phyloP scores from a whole-genome alignment of 2,888 invertebrate species.

The Agrochola lota region DNA sequence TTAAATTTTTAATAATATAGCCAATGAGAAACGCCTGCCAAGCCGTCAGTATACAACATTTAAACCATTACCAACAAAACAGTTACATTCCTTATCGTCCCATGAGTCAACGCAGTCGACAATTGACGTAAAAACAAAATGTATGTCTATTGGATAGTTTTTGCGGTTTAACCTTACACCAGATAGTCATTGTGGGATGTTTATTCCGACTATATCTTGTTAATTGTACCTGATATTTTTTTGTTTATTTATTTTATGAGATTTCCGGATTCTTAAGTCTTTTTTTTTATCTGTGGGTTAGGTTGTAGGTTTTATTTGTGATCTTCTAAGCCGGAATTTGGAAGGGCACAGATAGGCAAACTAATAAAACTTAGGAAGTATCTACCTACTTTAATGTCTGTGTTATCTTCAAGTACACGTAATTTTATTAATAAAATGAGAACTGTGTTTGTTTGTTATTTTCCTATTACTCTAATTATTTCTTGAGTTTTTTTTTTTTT shows the following conservation, averaged over 20 bases:
- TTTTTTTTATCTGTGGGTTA: too few relatives aligned
- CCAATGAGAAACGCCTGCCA: background rate
- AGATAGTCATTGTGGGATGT: conserved; percentile 10
- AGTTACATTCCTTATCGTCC: background rate
- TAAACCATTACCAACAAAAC: background rate
- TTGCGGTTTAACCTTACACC: conserved; percentile 41
- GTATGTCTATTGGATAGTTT: conserved; percentile 23
- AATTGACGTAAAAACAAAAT: conserved; percentile 30
- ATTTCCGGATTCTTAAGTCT: background rate
- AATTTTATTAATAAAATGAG: background rate
- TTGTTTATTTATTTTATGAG: background rate
- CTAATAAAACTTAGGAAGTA: background rate
- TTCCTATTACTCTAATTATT: background rate
- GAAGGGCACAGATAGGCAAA: too few relatives aligned
- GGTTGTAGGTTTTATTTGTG: background rate
- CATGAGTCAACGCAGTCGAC: conserved; percentile 9
- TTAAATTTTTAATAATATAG: too few relatives aligned
- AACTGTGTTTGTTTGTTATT: background rate
- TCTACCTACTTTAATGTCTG: background rate
- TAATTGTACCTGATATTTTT: conserved; percentile 3
- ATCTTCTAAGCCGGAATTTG: background rate
- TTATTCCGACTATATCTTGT: conserved; percentile 29
- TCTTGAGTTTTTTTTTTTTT: background rate
- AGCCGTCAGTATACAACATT: background rate
- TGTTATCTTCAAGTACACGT: background rate